phyloP scores from a whole-genome alignment of 1,140 invertebrate species.

The Sinella curviseta region DNA sequence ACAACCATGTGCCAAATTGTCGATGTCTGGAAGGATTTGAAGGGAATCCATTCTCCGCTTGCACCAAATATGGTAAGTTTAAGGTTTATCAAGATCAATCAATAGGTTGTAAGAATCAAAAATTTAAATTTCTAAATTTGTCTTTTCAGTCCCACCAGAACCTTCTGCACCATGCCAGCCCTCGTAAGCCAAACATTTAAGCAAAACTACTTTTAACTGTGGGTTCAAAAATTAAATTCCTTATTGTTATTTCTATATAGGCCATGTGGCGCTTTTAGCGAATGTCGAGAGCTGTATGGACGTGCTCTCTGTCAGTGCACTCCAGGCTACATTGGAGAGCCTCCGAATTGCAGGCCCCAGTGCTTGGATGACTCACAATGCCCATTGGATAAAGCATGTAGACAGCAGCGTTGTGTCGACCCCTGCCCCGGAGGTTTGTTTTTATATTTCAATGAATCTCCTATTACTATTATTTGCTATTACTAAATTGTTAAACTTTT shows the following conservation, averaged over 20 bases:
- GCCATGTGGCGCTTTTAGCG: slow-evolving; percentile 61
- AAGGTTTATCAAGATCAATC: too few relatives aligned
- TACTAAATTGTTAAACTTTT: slow-evolving; percentile 20
- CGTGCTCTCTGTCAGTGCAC: slow-evolving; percentile 69
- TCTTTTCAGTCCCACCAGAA: slow-evolving; percentile 6
- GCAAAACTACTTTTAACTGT: too few relatives aligned
- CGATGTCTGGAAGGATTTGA: slow-evolving; percentile 65
- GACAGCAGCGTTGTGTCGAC: slow-evolving; percentile 76
- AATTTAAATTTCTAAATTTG: background rate
- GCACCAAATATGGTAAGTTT: slow-evolving; percentile 53
- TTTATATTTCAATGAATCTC: slow-evolving; percentile 41
- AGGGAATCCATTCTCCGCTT: slow-evolving; percentile 44
- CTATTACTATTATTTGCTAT: too few relatives aligned
- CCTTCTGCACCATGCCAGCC: background rate
- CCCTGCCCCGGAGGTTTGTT: slow-evolving; percentile 75
- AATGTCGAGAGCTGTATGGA: slow-evolving; percentile 57
- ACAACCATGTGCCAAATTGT: slow-evolving; percentile 74
- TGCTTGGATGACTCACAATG: slow-evolving; percentile 64
- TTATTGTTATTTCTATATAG: too few relatives aligned
- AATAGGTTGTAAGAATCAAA: background rate
- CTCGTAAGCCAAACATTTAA: too few relatives aligned
- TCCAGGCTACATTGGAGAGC: slow-evolving; percentile 70
- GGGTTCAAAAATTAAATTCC: too few relatives aligned
- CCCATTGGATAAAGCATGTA: slow-evolving; percentile 73
- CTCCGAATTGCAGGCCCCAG: slow-evolving; percentile 66